Evolutionary conservation across 2,888 invertebrate genomes (phyloP).

Genomic region (Priocnemis perturbator): DNA sequence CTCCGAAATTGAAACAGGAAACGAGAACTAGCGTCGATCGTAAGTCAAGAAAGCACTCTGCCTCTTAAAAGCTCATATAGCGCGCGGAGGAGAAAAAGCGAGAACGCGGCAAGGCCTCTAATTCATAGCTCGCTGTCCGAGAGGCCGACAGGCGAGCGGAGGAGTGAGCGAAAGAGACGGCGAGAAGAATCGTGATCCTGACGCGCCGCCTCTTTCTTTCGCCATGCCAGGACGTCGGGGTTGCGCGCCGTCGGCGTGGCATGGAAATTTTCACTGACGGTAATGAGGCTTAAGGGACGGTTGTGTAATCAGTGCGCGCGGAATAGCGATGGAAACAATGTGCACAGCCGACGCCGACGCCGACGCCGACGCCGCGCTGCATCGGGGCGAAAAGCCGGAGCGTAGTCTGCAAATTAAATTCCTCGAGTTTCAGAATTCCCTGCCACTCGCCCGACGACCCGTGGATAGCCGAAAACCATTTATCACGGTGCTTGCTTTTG

Average conservation of each 20-base stretch:
- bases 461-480: constrained; percentile 26
- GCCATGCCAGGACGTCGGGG: constrained; percentile 7
- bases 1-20: constrained; percentile 60
- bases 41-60: constrained; percentile 63
- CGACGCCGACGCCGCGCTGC: too few species aligned
- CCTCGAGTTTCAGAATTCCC: constrained; percentile 41
- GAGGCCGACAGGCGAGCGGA: constrained; percentile 2
- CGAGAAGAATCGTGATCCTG: constrained; percentile 40
- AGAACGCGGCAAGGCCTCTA: constrained; percentile 31
- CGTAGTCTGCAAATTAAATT: constrained; percentile 49
- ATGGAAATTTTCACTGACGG: constrained; percentile 48
- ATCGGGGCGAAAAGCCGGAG: neutral
- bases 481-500: constrained; percentile 45
- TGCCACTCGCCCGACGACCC: neutral
- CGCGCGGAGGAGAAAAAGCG: constrained; percentile 38
- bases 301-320: constrained; percentile 44
- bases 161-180: constrained; percentile 5
- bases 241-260: constrained; percentile 9
- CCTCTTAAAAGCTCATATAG: constrained; percentile 56
- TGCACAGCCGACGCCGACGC: constrained; percentile 11
- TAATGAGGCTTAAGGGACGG: constrained; percentile 47
- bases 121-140: constrained; percentile 45
- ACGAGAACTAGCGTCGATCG: constrained; percentile 58
- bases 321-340: constrained; percentile 37
- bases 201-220: constrained; percentile 21